Evolutionary conservation across 2,113 vertebrate species (phyloP), one percentile per base, ranked within the genome.

Genomic region (Epinephelus lanceolatus): DNA sequence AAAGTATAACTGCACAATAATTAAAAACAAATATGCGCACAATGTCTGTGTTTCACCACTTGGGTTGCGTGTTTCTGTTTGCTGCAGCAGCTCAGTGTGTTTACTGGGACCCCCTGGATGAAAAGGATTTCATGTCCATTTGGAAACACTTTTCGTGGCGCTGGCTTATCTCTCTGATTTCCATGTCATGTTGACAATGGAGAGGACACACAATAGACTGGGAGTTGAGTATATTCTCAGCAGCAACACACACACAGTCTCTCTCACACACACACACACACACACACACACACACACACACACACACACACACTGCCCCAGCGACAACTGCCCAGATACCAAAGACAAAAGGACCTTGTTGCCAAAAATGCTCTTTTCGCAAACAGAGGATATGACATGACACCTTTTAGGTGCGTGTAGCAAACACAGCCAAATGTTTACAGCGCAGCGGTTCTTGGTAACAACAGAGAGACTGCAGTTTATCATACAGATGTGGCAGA

Each of bases 151-250:
- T 18, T 69, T 69, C 40, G 6, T 9, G 1, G 49, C 1, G 0
- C 45, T 40, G 74, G 27, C 47, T 83, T 80, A 83, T 91, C 63
- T 40, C 69, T 71, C 67, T 70, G 45, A 86, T 86, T 80, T 83
- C 76, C 71, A 75, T 56, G 52, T 25, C 18, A 45, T 47, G 37
- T 82, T 85, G 73, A 65, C 78, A 88, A 62, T 19, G 37, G 40
- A 71, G 45, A 68, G 33, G 76, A 72, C 70, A 67, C 25, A 87
- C 61, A 80, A 63, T 37, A 53, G 53, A 73, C 37, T 8, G 19
- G 40, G 51, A 40, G 69, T 10, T 33, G 70, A 62, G 37, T 53
- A 65, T 84, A 67, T 69, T 67, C 42, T 51, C 37, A 80, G 66
- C 45, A 53, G 27, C 55, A 61, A 40, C 1, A 77, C 30, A 42